Conservation (phyloP, 2,797 vertebrate genomes). For the Trematomus bernacchii region DNA sequence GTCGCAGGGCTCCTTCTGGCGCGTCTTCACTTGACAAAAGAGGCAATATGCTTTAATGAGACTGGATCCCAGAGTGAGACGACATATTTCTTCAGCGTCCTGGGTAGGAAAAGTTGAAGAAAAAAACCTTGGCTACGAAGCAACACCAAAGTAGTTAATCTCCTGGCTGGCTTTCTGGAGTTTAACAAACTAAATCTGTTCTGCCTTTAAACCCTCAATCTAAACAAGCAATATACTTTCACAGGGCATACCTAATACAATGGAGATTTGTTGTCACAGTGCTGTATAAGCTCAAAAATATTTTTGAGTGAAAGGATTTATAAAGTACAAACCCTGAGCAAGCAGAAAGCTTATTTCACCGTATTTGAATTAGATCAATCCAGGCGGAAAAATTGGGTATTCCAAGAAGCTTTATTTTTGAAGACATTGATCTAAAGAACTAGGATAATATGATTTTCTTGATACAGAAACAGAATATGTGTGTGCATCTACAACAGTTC, state of each 20-base stretch:
- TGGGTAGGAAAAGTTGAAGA: conserved; percentile 37
- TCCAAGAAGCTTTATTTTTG: conserved; percentile 29
- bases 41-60: conserved; percentile 67
- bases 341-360: background rate
- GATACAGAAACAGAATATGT: conserved; percentile 22
- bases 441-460: conserved; percentile 17
- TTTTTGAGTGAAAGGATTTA: background rate
- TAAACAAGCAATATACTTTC: conserved; percentile 12
- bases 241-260: background rate
- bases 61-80: conserved; percentile 52
- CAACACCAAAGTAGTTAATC: conserved; percentile 40
- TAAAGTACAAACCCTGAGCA: background rate
- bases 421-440: conserved; percentile 29
- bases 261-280: conserved; percentile 10
- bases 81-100: conserved; percentile 52
- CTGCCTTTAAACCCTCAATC: conserved; percentile 29
- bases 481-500: background rate
- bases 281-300: background rate
- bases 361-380: background rate
- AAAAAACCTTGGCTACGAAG: conserved; percentile 46
- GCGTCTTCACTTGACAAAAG: conserved; percentile 62
- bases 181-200: conserved; percentile 24
- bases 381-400: background rate
- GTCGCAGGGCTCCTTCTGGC: conserved; percentile 39
- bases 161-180: conserved; percentile 22